A percentile compares a stretch with the other conserved stretches of the same genome.
These are phyloP conservation scores for Phocoena sinus DNA, from an alignment of 2,113 vertebrate species.

Conservation along the genomic window DNA sequence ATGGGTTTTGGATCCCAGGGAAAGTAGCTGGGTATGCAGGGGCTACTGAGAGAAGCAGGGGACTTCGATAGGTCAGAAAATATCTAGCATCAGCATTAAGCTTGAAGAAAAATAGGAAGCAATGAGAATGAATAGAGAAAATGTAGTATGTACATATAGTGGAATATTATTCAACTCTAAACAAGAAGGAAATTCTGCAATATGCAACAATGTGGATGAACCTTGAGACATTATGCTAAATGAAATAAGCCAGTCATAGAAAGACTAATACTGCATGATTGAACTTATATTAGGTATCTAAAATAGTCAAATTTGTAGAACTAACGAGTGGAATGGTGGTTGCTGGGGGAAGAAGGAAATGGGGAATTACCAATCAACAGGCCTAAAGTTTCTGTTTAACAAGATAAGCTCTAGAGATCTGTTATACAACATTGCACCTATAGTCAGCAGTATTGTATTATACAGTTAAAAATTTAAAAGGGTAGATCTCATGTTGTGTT, in stretches of 20 bases:
- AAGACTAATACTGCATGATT: neutral
- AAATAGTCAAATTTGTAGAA: neutral
- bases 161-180: neutral
- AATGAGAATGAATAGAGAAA: neutral
- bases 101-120: neutral
- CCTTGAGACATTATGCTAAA: neutral
- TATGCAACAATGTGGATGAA: neutral
- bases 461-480: neutral
- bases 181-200: neutral
- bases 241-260: neutral
- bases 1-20: neutral
- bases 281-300: neutral
- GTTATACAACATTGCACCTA: neutral
- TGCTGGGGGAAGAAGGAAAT: neutral
- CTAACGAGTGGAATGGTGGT: neutral
- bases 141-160: neutral
- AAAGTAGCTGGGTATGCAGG: neutral
- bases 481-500: neutral
- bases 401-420: neutral
- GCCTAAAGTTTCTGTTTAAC: neutral
- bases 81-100: neutral
- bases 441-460: neutral
- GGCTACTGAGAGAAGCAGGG: neutral
- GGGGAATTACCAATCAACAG: neutral
- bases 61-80: neutral